phyloP scores from a whole-genome alignment of 2,113 vertebrate genomes.

The Marcusenius ussheri region DNA sequence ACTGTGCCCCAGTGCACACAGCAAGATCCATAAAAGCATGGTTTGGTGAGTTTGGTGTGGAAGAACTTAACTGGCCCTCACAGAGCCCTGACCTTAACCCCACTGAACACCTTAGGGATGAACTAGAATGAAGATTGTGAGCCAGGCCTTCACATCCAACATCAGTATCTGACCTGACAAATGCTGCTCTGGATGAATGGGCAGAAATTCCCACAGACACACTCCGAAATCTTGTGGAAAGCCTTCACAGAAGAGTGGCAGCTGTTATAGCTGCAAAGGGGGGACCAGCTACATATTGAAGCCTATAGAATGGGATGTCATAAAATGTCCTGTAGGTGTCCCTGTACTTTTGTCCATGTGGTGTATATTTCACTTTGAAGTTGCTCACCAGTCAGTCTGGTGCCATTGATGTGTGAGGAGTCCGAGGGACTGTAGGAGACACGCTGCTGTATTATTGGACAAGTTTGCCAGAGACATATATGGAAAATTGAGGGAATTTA shows the following conservation, averaged over 20 bases:
- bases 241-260: background rate
- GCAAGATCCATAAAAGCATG: background rate
- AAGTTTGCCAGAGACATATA: background rate
- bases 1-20: background rate
- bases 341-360: background rate
- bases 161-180: background rate
- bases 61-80: background rate
- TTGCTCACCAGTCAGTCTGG: background rate
- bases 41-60: background rate
- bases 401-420: background rate
- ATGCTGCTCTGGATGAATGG: background rate
- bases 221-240: background rate
- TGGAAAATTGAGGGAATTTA: background rate
- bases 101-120: background rate
- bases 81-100: background rate
- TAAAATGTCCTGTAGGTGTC: background rate
- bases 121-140: background rate
- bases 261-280: background rate
- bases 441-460: background rate
- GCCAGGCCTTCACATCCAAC: background rate
- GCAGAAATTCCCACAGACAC: background rate
- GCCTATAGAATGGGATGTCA: background rate
- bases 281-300: background rate
- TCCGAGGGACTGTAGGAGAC: background rate
- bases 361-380: background rate